phyloP scores from a whole-genome alignment of 1,140 invertebrate genomes.

The Cylas formicarius region DNA sequence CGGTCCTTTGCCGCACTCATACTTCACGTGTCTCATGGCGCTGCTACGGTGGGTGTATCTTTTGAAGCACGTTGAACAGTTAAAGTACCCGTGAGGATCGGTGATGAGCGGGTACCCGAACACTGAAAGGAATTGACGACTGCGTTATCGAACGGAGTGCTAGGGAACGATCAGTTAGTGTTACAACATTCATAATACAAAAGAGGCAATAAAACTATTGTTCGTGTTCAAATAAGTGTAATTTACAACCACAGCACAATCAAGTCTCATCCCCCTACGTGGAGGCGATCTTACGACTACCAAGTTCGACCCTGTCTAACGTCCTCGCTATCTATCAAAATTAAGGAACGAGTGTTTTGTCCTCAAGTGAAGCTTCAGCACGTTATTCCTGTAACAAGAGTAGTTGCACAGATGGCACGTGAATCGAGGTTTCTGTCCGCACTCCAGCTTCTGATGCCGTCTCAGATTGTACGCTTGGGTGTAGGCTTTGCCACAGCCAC shows the following conservation, averaged over 20 bases:
- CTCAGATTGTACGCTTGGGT: conserved; percentile 45
- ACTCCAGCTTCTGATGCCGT: conserved; percentile 60
- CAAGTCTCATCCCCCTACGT: not conserved
- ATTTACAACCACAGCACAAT: not conserved
- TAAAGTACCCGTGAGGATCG: conserved; percentile 1
- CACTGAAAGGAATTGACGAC: not conserved
- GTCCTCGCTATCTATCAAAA: no score
- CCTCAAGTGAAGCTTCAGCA: conserved; percentile 12
- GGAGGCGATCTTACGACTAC: no score
- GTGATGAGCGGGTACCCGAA: no score
- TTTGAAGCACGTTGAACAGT: conserved; percentile 7
- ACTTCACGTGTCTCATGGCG: conserved; percentile 60
- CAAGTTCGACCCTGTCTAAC: no score
- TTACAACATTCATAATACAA: not conserved
- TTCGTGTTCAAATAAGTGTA: not conserved
- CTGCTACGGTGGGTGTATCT: conserved; percentile 13
- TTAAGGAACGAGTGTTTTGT: conserved; percentile 20
- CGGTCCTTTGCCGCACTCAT: conserved; percentile 51
- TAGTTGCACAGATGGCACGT: conserved; percentile 49
- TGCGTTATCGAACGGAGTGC: not conserved
- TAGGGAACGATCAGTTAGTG: not conserved
- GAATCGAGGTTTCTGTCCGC: conserved; percentile 57
- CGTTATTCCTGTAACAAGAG: conserved; percentile 22
- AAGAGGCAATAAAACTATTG: not conserved
- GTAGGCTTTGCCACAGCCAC: conserved; percentile 12